These are phyloP conservation scores for Argyrosomus regius DNA, from an alignment of 2,797 vertebrate species.

Conservation along the genomic window DNA sequence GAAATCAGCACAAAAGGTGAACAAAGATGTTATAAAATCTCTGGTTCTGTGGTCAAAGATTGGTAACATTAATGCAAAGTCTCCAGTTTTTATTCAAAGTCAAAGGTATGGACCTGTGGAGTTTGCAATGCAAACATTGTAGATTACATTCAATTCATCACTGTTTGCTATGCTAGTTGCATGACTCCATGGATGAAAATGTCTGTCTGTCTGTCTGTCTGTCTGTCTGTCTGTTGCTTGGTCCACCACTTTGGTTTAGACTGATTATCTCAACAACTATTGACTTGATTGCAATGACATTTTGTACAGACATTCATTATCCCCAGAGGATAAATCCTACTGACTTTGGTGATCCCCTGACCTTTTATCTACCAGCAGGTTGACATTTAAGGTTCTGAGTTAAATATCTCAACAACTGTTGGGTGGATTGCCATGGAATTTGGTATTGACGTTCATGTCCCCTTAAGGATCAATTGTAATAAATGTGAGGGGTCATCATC, in stretches of 20 bases:
- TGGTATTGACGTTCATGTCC: not conserved
- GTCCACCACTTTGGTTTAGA: not conserved
- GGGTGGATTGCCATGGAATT: not conserved
- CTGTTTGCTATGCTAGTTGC: no score
- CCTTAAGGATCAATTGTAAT: not conserved
- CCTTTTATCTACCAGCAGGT: not conserved
- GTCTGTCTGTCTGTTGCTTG: no score
- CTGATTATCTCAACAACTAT: not conserved
- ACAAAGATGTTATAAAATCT: no score
- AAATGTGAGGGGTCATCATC: not conserved
- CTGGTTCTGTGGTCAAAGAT: no score
- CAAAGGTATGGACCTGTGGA: no score
- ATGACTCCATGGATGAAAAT: no score
- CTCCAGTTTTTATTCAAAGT: no score
- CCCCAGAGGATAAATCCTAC: not conserved
- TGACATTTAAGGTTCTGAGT: not conserved
- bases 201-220: no score
- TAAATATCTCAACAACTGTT: not conserved
- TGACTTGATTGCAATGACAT: not conserved
- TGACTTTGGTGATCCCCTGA: not conserved
- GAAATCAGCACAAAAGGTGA: no score
- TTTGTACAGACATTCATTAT: not conserved
- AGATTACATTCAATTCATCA: no score
- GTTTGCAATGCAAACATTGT: no score
- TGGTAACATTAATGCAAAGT: no score